Evolutionary conservation across 2,888 invertebrate species (phyloP), one percentile per base, ranked within the genome.

Genomic region (Cerastis leucographa): DNA sequence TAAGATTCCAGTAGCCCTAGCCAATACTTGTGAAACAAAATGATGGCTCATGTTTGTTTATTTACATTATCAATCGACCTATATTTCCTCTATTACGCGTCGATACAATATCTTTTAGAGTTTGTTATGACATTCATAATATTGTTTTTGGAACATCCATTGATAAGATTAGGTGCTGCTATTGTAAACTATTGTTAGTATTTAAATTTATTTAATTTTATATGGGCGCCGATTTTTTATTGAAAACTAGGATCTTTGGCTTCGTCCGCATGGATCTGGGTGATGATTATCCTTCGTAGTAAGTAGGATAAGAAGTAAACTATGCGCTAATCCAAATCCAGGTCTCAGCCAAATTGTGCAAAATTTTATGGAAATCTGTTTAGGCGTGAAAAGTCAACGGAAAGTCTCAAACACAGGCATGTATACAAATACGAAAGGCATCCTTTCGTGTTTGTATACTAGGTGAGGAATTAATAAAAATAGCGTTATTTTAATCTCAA

Each of bases 41-140:
- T 29, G 25, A 74, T 74, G 65, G 70, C 46, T 74, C 54, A 64
- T 40, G 35, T 25, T 56, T n/a, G n/a, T n/a, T n/a, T n/a, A n/a
- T n/a, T n/a, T n/a, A 59, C 68, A 49, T 49, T 83, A 80, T 71
- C 73, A 56, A 65, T 25, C 70, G 81, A 78, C 81, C 84, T 68
- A 81, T 71, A 81, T 78, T 73, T 84, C 59, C 54, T 54, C 25
- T 79, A 74, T 68, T 44, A 64, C 67, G 67, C 66, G 42, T 25
- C 46, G 67, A 79, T 74, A 64, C 42, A 51, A 56, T 69, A 66
- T 74, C 22, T 77, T 71, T 70, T 25, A 70, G 71, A 71, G 65
- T 72, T 73, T 66, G 44, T 19, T 25, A 49, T 9, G 25, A 51
- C 66, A 76, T 72, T 25, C 64, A 59, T 49, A 78, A 56, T 56